Evolutionary conservation across 2,888 invertebrate genomes (phyloP).

Genomic region (Abrostola triplasia): DNA sequence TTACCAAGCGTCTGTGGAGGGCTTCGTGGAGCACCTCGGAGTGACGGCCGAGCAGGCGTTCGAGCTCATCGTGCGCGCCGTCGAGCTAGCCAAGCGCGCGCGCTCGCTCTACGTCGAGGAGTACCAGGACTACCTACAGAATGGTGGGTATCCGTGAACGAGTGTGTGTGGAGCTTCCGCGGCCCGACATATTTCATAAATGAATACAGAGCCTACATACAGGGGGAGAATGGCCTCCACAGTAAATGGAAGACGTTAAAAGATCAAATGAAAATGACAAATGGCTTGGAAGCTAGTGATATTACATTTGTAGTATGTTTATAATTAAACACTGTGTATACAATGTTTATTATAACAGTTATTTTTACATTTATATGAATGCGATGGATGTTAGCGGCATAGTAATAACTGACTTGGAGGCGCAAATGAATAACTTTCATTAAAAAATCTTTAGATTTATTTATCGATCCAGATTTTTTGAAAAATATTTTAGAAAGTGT

Average conservation of each 20-base stretch:
- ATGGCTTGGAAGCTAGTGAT: constrained; percentile 49
- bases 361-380: too few relatives aligned
- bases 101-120: constrained; percentile 89
- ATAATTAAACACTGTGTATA: neutral
- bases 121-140: constrained; percentile 79
- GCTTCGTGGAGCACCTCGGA: constrained; percentile 92
- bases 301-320: constrained; percentile 47
- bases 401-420: too few relatives aligned
- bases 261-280: constrained; percentile 61
- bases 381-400: too few relatives aligned
- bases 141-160: constrained; percentile 63
- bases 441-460: too few relatives aligned
- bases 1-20: constrained; percentile 95
- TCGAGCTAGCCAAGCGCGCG: constrained; percentile 92
- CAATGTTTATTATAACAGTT: neutral
- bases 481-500: too few relatives aligned
- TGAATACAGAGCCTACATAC: constrained; percentile 27
- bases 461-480: too few relatives aligned
- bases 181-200: constrained; percentile 52
- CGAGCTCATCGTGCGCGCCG: constrained; percentile 92
- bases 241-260: constrained; percentile 57
- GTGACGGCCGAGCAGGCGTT: constrained; percentile 91
- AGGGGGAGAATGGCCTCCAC: constrained; percentile 27
- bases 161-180: constrained; percentile 22
- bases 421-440: too few relatives aligned